Percentiles rank a stretch among this genome's conserved stretches.
Evolutionary conservation across 2,888 invertebrate genomes (phyloP).

Genomic region (Acronicta aceris): DNA sequence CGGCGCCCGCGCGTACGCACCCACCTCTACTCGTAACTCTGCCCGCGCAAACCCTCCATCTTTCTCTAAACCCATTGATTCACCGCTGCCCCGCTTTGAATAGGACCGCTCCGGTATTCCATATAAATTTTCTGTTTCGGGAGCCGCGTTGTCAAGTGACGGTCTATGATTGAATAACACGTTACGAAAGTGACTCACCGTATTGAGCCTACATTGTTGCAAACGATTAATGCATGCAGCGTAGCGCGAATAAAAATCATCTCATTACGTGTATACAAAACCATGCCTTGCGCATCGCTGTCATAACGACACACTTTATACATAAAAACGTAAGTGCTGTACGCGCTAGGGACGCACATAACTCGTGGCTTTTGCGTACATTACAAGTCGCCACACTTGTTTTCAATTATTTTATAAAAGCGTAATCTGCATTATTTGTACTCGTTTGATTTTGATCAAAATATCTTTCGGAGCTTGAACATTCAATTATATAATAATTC

Average conservation of each 20-base stretch:
- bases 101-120: slow-evolving; percentile 12
- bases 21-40: slow-evolving; percentile 29
- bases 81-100: slow-evolving; percentile 36
- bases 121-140: slow-evolving; percentile 1
- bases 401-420: slow-evolving; percentile 5
- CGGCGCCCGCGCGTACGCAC: slow-evolving; percentile 70
- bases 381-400: slow-evolving; percentile 18
- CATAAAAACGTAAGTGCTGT: not conserved
- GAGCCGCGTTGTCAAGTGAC: not conserved
- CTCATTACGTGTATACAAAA: not conserved
- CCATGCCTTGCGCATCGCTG: not conserved
- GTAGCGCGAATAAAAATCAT: not conserved
- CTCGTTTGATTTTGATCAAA: slow-evolving; percentile 3
- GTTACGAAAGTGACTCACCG: too few relatives aligned
- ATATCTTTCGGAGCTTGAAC: not conserved
- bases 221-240: not conserved
- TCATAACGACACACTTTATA: not conserved
- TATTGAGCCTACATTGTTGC: not conserved
- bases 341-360: not conserved
- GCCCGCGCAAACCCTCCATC: slow-evolving; percentile 14
- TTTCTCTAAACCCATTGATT: slow-evolving; percentile 12
- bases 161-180: not conserved
- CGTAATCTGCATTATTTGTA: slow-evolving; percentile 8
- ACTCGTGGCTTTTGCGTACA: slow-evolving; percentile 5
- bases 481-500: slow-evolving; percentile 17